These are phyloP conservation scores for Phymatocera aterrima DNA, from an alignment of 2,888 invertebrate species.

Conservation along the genomic window DNA sequence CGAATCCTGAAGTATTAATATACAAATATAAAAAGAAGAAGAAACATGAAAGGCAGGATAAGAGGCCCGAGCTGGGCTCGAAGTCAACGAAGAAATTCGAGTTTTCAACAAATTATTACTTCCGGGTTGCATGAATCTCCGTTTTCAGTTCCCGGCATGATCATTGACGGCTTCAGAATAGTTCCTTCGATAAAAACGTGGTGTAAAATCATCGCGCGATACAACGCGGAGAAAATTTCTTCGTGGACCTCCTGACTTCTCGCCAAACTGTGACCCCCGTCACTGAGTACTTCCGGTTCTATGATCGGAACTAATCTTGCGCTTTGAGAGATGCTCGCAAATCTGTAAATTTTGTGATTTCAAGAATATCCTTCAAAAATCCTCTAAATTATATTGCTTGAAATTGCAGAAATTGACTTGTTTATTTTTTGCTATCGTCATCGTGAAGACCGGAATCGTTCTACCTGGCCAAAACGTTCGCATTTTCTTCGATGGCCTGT, in stretches of 20 bases:
- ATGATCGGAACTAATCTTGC: constrained; percentile 84
- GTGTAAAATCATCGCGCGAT: constrained; percentile 90
- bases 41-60: no score
- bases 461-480: constrained; percentile 79
- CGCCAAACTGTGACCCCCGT: constrained; percentile 80
- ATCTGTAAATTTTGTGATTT: constrained; percentile 69
- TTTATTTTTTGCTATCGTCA: no score
- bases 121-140: constrained; percentile 55
- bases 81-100: not conserved
- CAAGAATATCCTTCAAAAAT: no score
- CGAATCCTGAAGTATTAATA: no score
- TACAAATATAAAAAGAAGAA: no score
- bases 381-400: no score
- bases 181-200: constrained; percentile 98
- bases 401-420: not conserved
- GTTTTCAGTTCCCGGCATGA: constrained; percentile 82
- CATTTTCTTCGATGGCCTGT: constrained; percentile 78
- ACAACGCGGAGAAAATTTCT: constrained; percentile 60
- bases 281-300: constrained; percentile 79
- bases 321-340: constrained; percentile 78
- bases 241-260: constrained; percentile 77
- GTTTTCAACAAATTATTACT: constrained; percentile 41
- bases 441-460: not conserved
- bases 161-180: constrained; percentile 98
- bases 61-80: no score